These are phyloP conservation scores for Meteorus colon DNA, from an alignment of 2,888 invertebrate species.

Conservation along the genomic window DNA sequence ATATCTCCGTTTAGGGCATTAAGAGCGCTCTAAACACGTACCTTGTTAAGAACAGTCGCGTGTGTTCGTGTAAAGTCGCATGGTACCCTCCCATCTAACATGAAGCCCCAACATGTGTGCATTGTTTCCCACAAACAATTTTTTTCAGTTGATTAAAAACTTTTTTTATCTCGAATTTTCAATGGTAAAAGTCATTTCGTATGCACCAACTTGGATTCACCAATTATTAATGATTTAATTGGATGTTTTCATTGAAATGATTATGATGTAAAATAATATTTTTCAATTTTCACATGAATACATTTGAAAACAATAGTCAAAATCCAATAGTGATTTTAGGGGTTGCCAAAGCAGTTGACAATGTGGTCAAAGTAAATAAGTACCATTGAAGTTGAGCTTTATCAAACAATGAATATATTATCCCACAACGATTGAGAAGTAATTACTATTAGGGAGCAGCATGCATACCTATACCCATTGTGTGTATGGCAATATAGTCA, in stretches of 20 bases:
- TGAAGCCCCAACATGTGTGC: constrained; percentile 53
- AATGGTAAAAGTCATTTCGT: not conserved
- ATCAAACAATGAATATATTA: constrained; percentile 17
- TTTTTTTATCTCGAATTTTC: not conserved
- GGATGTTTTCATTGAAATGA: not conserved
- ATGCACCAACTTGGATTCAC: not conserved
- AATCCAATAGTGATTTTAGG: not conserved
- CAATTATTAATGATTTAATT: not conserved
- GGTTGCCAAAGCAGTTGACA: not conserved
- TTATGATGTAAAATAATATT: not conserved
- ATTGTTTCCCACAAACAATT: constrained; percentile 59
- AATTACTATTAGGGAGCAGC: constrained; percentile 24
- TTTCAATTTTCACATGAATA: not conserved
- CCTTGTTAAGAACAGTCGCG: constrained; percentile 61
- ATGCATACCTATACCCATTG: not conserved
- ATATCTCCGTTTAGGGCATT: constrained; percentile 25
- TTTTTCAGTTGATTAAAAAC: constrained; percentile 24
- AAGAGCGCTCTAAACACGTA: constrained; percentile 60
- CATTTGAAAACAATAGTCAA: not conserved
- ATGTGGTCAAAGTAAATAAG: not conserved
- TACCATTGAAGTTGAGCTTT: constrained; percentile 17
- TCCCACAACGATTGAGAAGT: constrained; percentile 22
- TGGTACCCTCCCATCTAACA: constrained; percentile 48
- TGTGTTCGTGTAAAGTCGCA: constrained; percentile 60
- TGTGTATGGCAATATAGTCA: not conserved